A percentile compares a stretch with the other conserved stretches of the same genome.
phyloP scores from a whole-genome alignment of 2,113 vertebrate genomes.

The Datnioides undecimradiatus region DNA sequence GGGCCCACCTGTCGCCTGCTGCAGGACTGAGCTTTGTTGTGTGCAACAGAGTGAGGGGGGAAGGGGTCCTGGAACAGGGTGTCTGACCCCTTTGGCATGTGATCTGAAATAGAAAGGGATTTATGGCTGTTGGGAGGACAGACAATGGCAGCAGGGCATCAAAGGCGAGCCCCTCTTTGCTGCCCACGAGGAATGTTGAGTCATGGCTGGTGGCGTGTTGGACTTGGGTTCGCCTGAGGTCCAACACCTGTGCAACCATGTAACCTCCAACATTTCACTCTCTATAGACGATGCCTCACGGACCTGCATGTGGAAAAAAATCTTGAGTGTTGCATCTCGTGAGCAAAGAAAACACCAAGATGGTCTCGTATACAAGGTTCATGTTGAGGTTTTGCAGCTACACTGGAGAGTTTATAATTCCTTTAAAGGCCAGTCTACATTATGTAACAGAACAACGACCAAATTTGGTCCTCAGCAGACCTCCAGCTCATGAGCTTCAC shows the following conservation, averaged over 20 bases:
- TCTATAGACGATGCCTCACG: neutral
- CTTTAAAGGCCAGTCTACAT: neutral
- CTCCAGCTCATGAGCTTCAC: neutral
- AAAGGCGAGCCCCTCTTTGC: slow-evolving; percentile 53
- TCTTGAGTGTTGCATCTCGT: neutral
- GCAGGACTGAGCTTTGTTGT: slow-evolving; percentile 72
- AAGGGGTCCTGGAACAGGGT: slow-evolving; percentile 14
- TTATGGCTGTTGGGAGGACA: slow-evolving; percentile 58
- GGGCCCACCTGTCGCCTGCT: slow-evolving; percentile 80
- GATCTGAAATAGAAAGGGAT: slow-evolving; percentile 83
- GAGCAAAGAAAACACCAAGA: neutral
- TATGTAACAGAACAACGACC: neutral
- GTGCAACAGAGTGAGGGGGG: slow-evolving; percentile 44
- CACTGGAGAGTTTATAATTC: neutral
- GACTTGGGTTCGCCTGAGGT: slow-evolving; percentile 35
- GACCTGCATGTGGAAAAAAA: neutral
- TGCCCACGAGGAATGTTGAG: slow-evolving; percentile 57
- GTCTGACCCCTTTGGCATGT: slow-evolving; percentile 82
- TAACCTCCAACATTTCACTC: neutral
- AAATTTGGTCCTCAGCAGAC: slow-evolving; percentile 19
- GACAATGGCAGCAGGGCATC: slow-evolving; percentile 71
- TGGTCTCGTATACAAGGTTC: neutral
- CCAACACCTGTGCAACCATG: slow-evolving; percentile 21
- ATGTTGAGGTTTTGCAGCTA: neutral
- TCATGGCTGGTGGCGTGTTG: slow-evolving; percentile 37